Evolutionary conservation across 2,888 invertebrate genomes (phyloP), one percentile per base, ranked within the genome.

Genomic region (Cephus nigrinus): DNA sequence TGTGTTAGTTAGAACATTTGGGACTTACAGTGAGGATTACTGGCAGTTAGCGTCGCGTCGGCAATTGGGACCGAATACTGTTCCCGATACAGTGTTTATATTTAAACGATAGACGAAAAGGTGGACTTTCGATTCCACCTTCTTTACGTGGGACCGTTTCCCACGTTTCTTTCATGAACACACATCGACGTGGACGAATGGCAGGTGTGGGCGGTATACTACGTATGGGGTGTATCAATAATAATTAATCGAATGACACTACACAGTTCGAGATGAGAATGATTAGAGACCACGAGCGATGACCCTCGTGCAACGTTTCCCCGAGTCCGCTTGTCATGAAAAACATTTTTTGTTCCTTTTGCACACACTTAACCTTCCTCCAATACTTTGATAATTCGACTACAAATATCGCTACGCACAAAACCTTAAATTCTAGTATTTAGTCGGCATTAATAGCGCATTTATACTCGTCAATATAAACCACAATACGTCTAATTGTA

Each of bases 251-350:
- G 55, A 23, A 23, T 31, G 71, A 33, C 31, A 71, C 12, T 33
- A 15, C 4, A 32, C 1, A 32, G 69, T 31, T 71, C 31, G 71
- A 1, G 71, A 33, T 33, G 12, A 23, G 9, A 55, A 32, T 71
- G 3, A 31, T 15, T 30, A 71, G 33, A 71, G 15, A 23, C 9
- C 1, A 71, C 32, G 71, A 12, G 15, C 0, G 71, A 31, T 32
- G 34, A 36, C 4, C 33, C 74, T 74, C 74, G 74, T 74, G 33
- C 74, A 74, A 74, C 74, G 74, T 32, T 74, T 74, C 74, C 71
- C 74, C 35, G 74, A 35, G 34, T 74, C 35, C 33, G 34, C 35
- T 71, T 71, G 71, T 71, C 71, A 12, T 71, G 12, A 31, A 71
- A 71, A 15, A 71, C 12, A 31, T 12, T 71, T 31, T 71, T 30